Conservation (phyloP, 2,888 invertebrate genomes). For the Cephus runcator region DNA sequence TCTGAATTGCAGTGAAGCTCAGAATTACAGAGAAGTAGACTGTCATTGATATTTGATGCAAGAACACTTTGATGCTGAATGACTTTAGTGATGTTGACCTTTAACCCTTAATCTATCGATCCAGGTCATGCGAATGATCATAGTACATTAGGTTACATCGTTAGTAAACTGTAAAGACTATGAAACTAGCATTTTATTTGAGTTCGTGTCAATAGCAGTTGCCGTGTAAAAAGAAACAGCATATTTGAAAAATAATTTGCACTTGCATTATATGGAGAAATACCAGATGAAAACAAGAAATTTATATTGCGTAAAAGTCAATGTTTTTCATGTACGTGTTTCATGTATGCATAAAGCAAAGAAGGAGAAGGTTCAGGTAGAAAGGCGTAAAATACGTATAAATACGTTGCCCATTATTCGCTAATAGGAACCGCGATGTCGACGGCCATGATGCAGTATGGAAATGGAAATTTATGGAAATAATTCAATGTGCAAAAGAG, state of each 20-base stretch:
- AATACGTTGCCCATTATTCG: constrained; percentile 17
- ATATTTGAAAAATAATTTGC: neutral
- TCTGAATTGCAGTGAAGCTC: neutral
- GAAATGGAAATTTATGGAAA: constrained; percentile 58
- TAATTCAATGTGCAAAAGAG: constrained; percentile 16
- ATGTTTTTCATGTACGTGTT: constrained; percentile 12
- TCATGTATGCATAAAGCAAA: neutral
- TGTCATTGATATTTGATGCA: neutral
- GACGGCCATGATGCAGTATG: constrained; percentile 28
- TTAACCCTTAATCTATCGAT: neutral
- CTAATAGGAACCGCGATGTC: constrained; percentile 15
- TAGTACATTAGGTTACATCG: neutral
- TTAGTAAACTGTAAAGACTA: neutral
- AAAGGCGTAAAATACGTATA: neutral
- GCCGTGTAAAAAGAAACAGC: neutral
- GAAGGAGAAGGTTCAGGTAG: neutral
- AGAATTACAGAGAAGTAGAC: neutral
- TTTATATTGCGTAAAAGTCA: constrained; percentile 8
- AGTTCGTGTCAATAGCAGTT: neutral
- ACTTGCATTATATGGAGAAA: neutral
- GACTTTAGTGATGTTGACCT: neutral
- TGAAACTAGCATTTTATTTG: neutral
- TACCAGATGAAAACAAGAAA: constrained; percentile 11
- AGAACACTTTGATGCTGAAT: neutral
- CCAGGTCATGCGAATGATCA: neutral